phyloP scores from a whole-genome alignment of 2,113 vertebrate species.

The Orthonyx spaldingii region DNA sequence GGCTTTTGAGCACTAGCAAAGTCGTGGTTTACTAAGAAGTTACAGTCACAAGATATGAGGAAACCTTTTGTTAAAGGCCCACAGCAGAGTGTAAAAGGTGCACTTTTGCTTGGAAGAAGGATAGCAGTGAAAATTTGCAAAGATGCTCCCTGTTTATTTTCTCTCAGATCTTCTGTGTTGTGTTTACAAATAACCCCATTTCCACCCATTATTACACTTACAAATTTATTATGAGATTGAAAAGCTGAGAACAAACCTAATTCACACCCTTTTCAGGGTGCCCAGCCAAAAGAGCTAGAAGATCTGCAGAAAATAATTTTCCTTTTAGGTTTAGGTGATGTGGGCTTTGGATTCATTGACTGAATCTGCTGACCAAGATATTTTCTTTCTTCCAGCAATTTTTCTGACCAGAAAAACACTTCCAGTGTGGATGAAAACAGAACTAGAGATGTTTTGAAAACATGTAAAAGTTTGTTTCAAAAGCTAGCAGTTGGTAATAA shows the following conservation, averaged over 20 bases:
- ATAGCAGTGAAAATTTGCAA: background rate
- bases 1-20: background rate
- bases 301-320: background rate
- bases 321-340: background rate
- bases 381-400: background rate
- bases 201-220: background rate
- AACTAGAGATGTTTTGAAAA: background rate
- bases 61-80: background rate
- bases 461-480: background rate
- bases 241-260: background rate
- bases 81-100: background rate
- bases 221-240: background rate
- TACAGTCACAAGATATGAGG: background rate
- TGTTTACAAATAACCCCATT: background rate
- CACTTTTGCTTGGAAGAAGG: background rate
- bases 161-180: background rate
- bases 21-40: background rate
- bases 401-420: constrained; percentile 12
- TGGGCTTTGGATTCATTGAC: background rate
- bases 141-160: background rate
- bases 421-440: background rate
- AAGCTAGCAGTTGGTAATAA: background rate
- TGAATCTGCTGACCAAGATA: background rate
- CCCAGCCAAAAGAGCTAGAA: background rate
- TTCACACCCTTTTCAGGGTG: background rate